Percentiles rank a stretch among this genome's conserved stretches.
phyloP scores from a whole-genome alignment of 1,140 invertebrate genomes.

The Nasonia giraulti region DNA sequence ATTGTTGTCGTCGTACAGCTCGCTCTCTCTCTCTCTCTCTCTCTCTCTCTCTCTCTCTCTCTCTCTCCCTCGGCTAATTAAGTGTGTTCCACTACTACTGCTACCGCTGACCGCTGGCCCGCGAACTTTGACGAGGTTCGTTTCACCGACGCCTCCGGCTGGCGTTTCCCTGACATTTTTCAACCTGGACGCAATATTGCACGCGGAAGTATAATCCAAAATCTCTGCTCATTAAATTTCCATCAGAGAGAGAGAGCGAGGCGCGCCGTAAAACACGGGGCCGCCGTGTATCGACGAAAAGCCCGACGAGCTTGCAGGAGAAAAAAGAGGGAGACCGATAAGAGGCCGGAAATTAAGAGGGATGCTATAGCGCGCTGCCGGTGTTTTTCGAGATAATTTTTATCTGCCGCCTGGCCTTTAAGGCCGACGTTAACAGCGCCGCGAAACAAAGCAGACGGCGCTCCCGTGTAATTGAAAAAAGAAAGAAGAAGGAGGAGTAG shows the following conservation, averaged over 20 bases:
- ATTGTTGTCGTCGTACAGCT: background rate
- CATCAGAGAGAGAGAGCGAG: background rate
- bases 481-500: background rate
- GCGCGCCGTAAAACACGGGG: background rate
- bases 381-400: constrained; percentile 24
- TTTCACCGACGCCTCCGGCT: background rate
- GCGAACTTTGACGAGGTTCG: background rate
- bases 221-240: background rate
- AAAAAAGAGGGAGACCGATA: constrained; percentile 3
- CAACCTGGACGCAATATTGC: too few species aligned
- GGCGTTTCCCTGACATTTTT: background rate
- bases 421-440: too few species aligned
- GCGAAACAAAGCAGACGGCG: background rate
- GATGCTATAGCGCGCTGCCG: background rate
- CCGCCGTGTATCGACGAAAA: background rate
- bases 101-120: background rate
- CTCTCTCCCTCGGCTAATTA: too few species aligned
- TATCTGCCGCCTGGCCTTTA: background rate
- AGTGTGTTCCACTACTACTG: too few species aligned
- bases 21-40: too few species aligned
- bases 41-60: too few species aligned
- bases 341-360: constrained; percentile 28
- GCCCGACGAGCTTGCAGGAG: background rate
- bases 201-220: too few species aligned
- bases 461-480: background rate